These are phyloP conservation scores for Benthosema pterotum DNA, from an alignment of 2,797 vertebrate species.

Conservation along the genomic window DNA sequence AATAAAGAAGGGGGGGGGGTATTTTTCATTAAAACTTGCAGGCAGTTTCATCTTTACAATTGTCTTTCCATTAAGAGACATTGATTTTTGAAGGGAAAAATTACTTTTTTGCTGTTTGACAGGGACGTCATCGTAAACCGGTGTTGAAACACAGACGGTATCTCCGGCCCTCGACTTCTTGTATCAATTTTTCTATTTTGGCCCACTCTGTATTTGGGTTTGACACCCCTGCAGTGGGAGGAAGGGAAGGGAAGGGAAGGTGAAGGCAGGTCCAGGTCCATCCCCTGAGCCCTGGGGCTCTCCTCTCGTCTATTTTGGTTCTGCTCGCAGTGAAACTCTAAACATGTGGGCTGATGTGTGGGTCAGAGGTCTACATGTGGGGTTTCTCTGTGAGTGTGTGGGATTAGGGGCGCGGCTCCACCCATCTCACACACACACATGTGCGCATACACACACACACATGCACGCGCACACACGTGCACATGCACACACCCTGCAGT, in stretches of 20 bases:
- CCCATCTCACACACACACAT: constrained; percentile 49
- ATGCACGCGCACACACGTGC: not conserved
- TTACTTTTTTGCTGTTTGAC: too few relatives aligned
- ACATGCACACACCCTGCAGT: constrained; percentile 26
- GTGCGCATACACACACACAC: not conserved
- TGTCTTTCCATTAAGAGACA: too few relatives aligned
- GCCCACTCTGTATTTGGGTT: too few relatives aligned
- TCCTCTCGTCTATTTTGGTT: constrained; percentile 63
- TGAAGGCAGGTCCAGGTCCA: constrained; percentile 23
- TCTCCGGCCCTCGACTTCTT: too few relatives aligned
- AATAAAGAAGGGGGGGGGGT: too few relatives aligned
- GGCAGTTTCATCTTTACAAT: too few relatives aligned
- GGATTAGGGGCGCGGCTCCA: constrained; percentile 57
- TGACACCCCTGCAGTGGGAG: too few relatives aligned
- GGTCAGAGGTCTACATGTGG: constrained; percentile 72
- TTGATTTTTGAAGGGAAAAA: too few relatives aligned
- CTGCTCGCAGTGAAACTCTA: constrained; percentile 63
- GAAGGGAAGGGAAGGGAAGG: not conserved
- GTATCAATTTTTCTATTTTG: too few relatives aligned
- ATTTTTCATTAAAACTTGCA: too few relatives aligned
- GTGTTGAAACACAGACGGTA: too few relatives aligned
- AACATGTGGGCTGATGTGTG: constrained; percentile 70
- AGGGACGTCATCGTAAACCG: too few relatives aligned
- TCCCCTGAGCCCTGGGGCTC: constrained; percentile 32
- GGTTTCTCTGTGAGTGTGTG: constrained; percentile 20